Conservation (phyloP, 2,113 vertebrate genomes). For the Thomomys bottae region DNA sequence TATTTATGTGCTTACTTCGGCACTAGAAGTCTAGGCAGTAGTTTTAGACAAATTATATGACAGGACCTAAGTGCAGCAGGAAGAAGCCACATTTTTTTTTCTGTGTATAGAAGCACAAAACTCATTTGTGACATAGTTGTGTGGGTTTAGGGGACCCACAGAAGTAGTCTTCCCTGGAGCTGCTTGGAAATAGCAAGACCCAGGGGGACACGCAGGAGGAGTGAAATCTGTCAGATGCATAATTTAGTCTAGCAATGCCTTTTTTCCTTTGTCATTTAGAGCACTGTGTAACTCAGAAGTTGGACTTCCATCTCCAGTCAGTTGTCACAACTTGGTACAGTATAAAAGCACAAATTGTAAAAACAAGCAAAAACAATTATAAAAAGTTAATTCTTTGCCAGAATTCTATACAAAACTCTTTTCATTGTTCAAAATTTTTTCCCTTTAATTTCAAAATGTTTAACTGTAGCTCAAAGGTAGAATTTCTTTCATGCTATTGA, state of each 20-base stretch:
- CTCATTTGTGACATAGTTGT: neutral
- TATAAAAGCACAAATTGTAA: neutral
- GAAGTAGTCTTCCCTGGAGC: neutral
- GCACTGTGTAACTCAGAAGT: neutral
- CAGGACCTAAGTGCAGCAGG: neutral
- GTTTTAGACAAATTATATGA: neutral
- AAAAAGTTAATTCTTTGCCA: constrained; percentile 16
- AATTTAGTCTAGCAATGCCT: neutral
- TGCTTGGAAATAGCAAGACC: neutral
- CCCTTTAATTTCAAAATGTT: constrained; percentile 56
- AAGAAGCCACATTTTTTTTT: neutral
- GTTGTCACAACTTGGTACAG: neutral
- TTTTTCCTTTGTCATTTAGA: neutral
- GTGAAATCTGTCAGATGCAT: neutral
- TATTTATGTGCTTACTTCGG: neutral
- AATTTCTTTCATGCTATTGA: constrained; percentile 46
- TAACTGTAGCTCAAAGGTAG: constrained; percentile 45
- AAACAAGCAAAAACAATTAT: neutral
- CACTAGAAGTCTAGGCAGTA: neutral
- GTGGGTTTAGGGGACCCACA: neutral
- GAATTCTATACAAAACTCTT: constrained; percentile 13
- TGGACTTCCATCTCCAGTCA: neutral
- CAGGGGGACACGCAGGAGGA: neutral
- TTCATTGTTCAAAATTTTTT: constrained; percentile 44
- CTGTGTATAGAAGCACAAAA: neutral